Evolutionary conservation across 2,113 vertebrate species (phyloP), one percentile per base, ranked within the genome.

Genomic region (Beaufortia kweichowensis): DNA sequence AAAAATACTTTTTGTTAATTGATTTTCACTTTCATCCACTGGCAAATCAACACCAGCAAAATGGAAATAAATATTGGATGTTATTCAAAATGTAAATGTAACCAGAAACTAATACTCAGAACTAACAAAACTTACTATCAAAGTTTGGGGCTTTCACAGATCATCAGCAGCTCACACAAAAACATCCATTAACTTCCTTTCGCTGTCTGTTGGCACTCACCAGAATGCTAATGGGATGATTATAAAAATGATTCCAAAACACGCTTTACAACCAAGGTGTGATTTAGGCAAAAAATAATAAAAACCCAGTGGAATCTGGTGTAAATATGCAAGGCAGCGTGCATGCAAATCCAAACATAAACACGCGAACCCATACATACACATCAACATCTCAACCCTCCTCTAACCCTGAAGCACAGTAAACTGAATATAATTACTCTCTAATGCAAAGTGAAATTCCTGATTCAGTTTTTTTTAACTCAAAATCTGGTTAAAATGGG

Each of bases 351-450:
- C 46, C 53, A 68, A 23, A 76, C 17, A 60, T 31, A 59, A 57
- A 77, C 64, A 77, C 23, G 19, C 46, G n/a, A 17, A 33, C 59
- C 21, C 6, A 41, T 17, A 64, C 60, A 56, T n/a, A 66, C 48
- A 48, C 41, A 76, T 66, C 33, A 59, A 23, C 60, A 24, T 60
- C 56, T n/a, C 55, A 73, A 57, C 50, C 68, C 33, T 57, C 31
- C 33, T 59, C 69, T 43, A 48, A 62, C 71, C 71, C 71, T 21
- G 24, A 48, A 74, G 71, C 71, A 74, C 1, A 61, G 39, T 46
- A 29, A 74, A 74, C 71, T 74, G 71, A 62, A 74, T 48, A 61
- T 74, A 74, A 74, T 61, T 62, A 61, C 39, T 48, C 56, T 71
- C 23, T 57, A 28, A 71, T 24, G 33, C 53, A 59, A 56, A 71